phyloP scores from a whole-genome alignment of 1,140 invertebrate species.

The Oryzaephilus surinamensis region DNA sequence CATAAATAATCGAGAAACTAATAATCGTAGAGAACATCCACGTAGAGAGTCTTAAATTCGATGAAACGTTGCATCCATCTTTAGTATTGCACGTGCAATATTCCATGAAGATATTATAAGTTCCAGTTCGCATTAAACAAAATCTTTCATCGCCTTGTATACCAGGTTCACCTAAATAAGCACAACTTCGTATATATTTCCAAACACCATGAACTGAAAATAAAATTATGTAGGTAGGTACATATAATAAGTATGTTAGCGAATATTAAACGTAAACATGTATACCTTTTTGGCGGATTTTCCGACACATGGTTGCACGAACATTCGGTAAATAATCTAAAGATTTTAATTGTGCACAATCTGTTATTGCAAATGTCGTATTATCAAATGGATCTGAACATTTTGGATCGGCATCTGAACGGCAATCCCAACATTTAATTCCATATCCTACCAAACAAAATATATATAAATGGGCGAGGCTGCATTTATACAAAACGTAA shows the following conservation, averaged over 20 bases:
- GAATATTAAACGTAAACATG: not conserved
- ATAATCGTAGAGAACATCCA: slow-evolving; percentile 1
- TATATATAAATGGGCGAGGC: slow-evolving; percentile 6
- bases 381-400: slow-evolving; percentile 92
- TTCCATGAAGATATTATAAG: slow-evolving; percentile 88
- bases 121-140: slow-evolving; percentile 81
- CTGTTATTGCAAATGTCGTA: slow-evolving; percentile 71
- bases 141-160: slow-evolving; percentile 83
- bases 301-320: slow-evolving; percentile 77
- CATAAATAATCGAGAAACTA: no score
- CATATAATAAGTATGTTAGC: not conserved
- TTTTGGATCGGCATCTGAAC: slow-evolving; percentile 79
- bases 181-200: slow-evolving; percentile 82
- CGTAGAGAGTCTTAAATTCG: no score
- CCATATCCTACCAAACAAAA: slow-evolving; percentile 40
- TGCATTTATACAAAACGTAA: not conserved
- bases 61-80: slow-evolving; percentile 91
- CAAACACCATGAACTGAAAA: slow-evolving; percentile 79
- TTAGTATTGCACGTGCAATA: slow-evolving; percentile 89
- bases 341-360: slow-evolving; percentile 59
- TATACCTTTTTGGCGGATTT: slow-evolving; percentile 84
- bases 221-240: not conserved
- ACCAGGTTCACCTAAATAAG: slow-evolving; percentile 80
- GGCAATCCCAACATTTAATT: slow-evolving; percentile 89
- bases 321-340: slow-evolving; percentile 58